Evolutionary conservation across 2,797 vertebrate species (phyloP).

Genomic region (Carcharodon carcharias): DNA sequence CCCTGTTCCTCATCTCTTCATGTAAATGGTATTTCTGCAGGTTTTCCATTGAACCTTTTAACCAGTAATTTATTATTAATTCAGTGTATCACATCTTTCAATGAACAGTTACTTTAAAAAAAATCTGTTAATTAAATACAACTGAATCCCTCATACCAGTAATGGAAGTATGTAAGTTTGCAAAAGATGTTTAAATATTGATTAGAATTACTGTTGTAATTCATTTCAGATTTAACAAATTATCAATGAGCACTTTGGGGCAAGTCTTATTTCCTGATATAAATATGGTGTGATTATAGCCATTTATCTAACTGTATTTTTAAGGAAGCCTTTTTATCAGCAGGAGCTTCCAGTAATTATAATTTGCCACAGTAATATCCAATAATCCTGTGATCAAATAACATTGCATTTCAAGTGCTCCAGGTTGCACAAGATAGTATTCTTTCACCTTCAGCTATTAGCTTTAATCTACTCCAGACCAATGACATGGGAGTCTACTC

Average conservation of each 20-base stretch:
- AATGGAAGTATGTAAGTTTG: neutral
- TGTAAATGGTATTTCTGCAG: neutral
- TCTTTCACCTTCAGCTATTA: neutral
- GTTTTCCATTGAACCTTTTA: neutral
- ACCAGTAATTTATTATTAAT: conserved; percentile 23
- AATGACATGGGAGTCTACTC: neutral
- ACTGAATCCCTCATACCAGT: neutral
- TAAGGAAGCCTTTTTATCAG: neutral
- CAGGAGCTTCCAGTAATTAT: neutral
- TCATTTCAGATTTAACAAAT: conserved; percentile 12
- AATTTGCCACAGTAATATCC: neutral
- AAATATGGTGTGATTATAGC: neutral
- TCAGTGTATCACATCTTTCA: conserved; percentile 22
- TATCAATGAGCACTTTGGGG: neutral
- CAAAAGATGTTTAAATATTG: conserved; percentile 25
- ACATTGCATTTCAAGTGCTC: neutral
- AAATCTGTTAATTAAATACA: neutral
- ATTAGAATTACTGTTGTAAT: neutral
- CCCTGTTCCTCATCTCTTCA: neutral
- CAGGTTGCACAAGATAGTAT: neutral
- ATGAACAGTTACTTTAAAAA: conserved; percentile 9
- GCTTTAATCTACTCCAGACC: neutral
- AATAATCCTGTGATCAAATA: neutral
- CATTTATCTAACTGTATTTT: neutral
- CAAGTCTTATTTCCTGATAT: conserved; percentile 10